Conservation (phyloP, 1,140 invertebrate species). For the Pygmarrhopalites habei region DNA sequence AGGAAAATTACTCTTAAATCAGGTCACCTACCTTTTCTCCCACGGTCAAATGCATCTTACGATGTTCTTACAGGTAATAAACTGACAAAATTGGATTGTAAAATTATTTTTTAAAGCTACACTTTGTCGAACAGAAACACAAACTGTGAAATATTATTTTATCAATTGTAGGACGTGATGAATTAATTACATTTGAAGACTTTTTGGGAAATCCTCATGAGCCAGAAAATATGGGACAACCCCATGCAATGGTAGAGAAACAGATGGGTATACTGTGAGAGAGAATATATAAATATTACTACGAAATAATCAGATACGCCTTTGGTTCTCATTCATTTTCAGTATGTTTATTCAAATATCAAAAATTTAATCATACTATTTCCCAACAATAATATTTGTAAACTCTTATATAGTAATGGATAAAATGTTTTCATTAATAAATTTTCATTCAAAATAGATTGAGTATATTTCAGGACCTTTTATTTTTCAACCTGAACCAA, state of each 20-base stretch:
- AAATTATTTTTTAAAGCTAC: not conserved
- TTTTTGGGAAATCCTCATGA: slow-evolving; percentile 66
- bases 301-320: too few species aligned
- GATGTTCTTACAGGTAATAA: slow-evolving; percentile 61
- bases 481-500: slow-evolving; percentile 3
- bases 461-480: too few species aligned
- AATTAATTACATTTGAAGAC: slow-evolving; percentile 74
- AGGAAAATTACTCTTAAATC: slow-evolving; percentile 65
- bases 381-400: too few species aligned
- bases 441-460: too few species aligned
- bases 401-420: too few species aligned
- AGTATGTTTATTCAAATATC: too few species aligned
- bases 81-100: slow-evolving; percentile 1
- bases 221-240: slow-evolving; percentile 63
- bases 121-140: too few species aligned
- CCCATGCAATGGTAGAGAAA: slow-evolving; percentile 67
- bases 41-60: slow-evolving; percentile 60
- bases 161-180: slow-evolving; percentile 54
- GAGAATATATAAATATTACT: too few species aligned
- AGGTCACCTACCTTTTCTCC: slow-evolving; percentile 66
- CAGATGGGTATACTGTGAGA: slow-evolving; percentile 14
- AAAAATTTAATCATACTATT: too few species aligned
- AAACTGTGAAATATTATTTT: too few species aligned
- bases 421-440: too few species aligned
- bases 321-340: too few species aligned